A percentile compares a stretch with the other conserved stretches of the same genome.
Evolutionary conservation across 2,113 vertebrate genomes (phyloP).

Genomic region (Forbesichthys agassizii): DNA sequence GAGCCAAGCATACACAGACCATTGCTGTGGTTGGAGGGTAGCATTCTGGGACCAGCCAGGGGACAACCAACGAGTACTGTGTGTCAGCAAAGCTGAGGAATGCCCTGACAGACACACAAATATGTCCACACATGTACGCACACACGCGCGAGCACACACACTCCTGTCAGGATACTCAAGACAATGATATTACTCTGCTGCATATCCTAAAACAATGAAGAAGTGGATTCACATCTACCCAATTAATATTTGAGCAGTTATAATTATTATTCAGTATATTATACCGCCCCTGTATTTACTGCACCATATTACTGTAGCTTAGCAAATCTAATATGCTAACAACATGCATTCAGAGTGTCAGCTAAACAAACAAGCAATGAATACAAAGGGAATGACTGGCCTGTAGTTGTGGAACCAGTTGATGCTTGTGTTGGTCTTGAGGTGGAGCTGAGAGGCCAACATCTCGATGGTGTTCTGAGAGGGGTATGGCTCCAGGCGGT

Average conservation of each 20-base stretch:
- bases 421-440: slow-evolving; percentile 90
- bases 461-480: slow-evolving; percentile 97
- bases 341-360: background rate
- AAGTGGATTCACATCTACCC: too few species aligned
- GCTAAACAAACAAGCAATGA: background rate
- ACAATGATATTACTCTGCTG: too few species aligned
- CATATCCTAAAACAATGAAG: too few species aligned
- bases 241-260: too few species aligned
- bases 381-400: slow-evolving; percentile 60
- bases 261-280: too few species aligned
- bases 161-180: too few species aligned
- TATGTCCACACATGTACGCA: too few species aligned
- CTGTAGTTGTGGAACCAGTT: slow-evolving; percentile 84
- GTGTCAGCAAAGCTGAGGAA: background rate
- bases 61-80: background rate
- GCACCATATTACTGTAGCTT: too few species aligned
- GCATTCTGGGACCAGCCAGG: slow-evolving; percentile 32
- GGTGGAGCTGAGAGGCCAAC: slow-evolving; percentile 92
- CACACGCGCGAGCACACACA: too few species aligned
- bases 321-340: too few species aligned
- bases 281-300: too few species aligned
- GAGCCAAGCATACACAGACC: slow-evolving; percentile 33
- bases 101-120: background rate
- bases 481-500: slow-evolving; percentile 94
- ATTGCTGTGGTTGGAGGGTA: slow-evolving; percentile 28